Base-by-base conservation (phyloP, 2,797 vertebrate genomes). In the Tangara arthus region DNA sequence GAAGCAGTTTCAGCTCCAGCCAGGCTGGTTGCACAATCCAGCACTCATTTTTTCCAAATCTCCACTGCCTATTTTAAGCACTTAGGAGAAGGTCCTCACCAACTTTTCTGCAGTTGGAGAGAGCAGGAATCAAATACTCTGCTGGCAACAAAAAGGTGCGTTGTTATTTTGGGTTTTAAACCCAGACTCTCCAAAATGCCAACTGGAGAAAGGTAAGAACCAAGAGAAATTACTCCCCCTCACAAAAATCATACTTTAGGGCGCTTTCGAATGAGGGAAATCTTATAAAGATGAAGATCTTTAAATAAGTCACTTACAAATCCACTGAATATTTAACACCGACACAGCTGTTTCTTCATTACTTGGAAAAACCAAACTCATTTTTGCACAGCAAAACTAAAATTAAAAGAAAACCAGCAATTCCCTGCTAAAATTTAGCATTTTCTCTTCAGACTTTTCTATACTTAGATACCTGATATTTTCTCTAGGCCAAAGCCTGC, bases 261-360 rank as follows among this genome's bases (percentile, higher is more conserved):
- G 35, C 0, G 6, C 65, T 57, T 93, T 78, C 60, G 88, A 37
- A 71, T 39, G 46, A 86, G 24, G 60, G 52, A 82, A 84, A 73
- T 41, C 87, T 76, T 66, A 64, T 24, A 52, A n/a, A 87, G 71
- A 77, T 56, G 72, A 86, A 89, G 60, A 76, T 72, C 57, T 77
- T 87, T 46, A 76, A 87, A 37, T 72, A 94, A 92, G 70, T 59
- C 71, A 75, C 70, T 89, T 69, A 47, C 12, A 94, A 94, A 95
- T 87, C 59, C 52, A 61, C 63, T 93, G 92, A 94, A 82, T 84
- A 91, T 90, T 93, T 95, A 84, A 91, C 89, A 93, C 87, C 91
- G 95, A 90, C 90, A 92, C 86, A 95, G 89, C 77, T 94, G 69
- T 70, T 94, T 68, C 85, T 87, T 76, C 46, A 6, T 88, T 88